Conservation (phyloP, 2,888 invertebrate species). For the Pediacus dermestoides region DNA sequence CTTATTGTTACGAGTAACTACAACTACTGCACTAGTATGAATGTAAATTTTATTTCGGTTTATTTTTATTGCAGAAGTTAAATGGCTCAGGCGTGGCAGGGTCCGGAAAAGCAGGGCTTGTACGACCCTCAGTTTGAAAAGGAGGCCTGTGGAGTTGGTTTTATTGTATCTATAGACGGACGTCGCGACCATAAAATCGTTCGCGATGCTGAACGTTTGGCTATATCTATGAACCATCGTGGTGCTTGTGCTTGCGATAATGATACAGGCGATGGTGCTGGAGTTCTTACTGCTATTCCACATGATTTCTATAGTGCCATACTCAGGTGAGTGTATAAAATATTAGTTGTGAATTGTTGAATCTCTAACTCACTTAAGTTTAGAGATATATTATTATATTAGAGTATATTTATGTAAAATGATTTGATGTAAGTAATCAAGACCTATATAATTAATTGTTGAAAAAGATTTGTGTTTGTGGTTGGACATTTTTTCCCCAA, state of each 20-base stretch:
- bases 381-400: no score
- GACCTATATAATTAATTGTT: no score
- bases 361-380: no score
- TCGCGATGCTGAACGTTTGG: slow-evolving; percentile 90
- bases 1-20: no score
- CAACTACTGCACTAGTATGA: no score
- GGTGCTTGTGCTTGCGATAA: slow-evolving; percentile 99
- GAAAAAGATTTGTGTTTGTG: no score
- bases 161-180: slow-evolving; percentile 98
- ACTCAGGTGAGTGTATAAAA: slow-evolving; percentile 74
- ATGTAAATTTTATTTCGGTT: no score
- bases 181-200: slow-evolving; percentile 92
- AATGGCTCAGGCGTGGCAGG: slow-evolving; percentile 63
- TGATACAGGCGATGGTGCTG: slow-evolving; percentile 98
- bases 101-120: slow-evolving; percentile 84
- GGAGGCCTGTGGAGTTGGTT: slow-evolving; percentile 98
- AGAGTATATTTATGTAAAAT: no score
- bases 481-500: no score
- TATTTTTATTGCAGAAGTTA: slow-evolving; percentile 35
- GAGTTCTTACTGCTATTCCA: slow-evolving; percentile 94
- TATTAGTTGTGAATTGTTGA: no score
- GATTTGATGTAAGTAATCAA: no score
- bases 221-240: slow-evolving; percentile 97
- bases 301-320: slow-evolving; percentile 86
- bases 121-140: slow-evolving; percentile 95